phyloP scores from a whole-genome alignment of 2,113 vertebrate species.

The Cavia aperea region DNA sequence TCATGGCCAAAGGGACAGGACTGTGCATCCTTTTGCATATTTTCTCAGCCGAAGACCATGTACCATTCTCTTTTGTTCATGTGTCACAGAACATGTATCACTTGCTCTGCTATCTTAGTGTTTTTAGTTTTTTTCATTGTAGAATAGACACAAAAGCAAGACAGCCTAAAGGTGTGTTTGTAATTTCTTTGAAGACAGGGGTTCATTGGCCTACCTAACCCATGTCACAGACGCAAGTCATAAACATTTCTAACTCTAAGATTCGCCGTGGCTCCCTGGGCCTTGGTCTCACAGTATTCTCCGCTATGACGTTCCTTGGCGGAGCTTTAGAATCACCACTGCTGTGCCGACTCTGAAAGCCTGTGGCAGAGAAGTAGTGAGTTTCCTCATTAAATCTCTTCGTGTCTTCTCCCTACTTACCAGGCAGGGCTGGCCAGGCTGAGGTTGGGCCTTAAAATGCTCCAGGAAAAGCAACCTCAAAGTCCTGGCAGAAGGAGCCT shows the following conservation, averaged over 20 bases:
- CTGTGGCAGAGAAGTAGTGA: not conserved
- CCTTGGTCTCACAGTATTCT: not conserved
- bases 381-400: constrained; percentile 23
- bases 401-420: not conserved
- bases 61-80: not conserved
- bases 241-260: not conserved
- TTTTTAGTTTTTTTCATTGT: not conserved
- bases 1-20: accelerated
- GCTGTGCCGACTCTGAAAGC: constrained; percentile 25
- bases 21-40: not conserved
- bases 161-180: not conserved
- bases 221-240: not conserved
- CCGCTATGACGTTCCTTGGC: constrained; percentile 24
- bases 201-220: not conserved
- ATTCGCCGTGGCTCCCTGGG: not conserved
- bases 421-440: not conserved
- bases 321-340: not conserved
- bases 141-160: not conserved
- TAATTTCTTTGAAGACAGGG: not conserved
- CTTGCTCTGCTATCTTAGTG: not conserved
- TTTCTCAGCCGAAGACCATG: not conserved
- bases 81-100: not conserved
- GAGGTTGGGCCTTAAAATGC: not conserved
- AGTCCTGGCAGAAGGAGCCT: not conserved
- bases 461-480: not conserved